Evolutionary conservation across 2,113 vertebrate genomes (phyloP), one percentile per base, ranked within the genome.

Genomic region (Anser brachyrhynchus): DNA sequence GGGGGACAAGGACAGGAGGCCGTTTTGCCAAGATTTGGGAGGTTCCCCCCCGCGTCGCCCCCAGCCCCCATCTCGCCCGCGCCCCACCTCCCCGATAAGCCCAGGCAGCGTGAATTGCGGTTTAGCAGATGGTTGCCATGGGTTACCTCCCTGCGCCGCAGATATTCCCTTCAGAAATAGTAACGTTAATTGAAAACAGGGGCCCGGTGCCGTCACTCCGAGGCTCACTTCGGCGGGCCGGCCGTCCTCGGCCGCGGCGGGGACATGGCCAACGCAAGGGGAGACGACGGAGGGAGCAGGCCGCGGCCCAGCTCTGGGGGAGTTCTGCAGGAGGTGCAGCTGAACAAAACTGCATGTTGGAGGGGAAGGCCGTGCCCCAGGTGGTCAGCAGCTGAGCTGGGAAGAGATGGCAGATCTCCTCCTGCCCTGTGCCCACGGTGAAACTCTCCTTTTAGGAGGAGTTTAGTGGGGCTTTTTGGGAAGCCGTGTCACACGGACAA

Each of bases 81-180:
- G 5, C 75, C 91, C 92, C 92, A 94, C 71, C 95, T 95, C 95
- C 95, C 59, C 58, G 37, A 91, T 96, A 96, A 97, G 92, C 95
- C 94, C 93, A 84, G 49, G 93, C 95, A 81, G 96, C 64, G 20
- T 93, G 96, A 97, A 75, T 41, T 86, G 89, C 33, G 49, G 85
- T 90, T 97, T 97, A 96, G 95, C 93, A 74, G 94, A 97, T 97
- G 98, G 98, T 98, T 98, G 98, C 98, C 90, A 98, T 98, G 98
- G 98, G 98, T 98, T 98, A 98, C 98, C 66, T 81, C 84, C 69
- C 82, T 22, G 80, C 81, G 14, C 51, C 61, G 46, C n/a, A 84
- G 96, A 97, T 96, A 87, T 44, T 98, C 97, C 96, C 95, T 97
- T 97, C 98, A 84, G 41, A 98, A 98, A 98, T 95, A 98, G 98